Percentiles rank a stretch among this genome's conserved stretches.
Evolutionary conservation across 2,797 vertebrate genomes (phyloP).

Genomic region (Notolepis coatsorum): DNA sequence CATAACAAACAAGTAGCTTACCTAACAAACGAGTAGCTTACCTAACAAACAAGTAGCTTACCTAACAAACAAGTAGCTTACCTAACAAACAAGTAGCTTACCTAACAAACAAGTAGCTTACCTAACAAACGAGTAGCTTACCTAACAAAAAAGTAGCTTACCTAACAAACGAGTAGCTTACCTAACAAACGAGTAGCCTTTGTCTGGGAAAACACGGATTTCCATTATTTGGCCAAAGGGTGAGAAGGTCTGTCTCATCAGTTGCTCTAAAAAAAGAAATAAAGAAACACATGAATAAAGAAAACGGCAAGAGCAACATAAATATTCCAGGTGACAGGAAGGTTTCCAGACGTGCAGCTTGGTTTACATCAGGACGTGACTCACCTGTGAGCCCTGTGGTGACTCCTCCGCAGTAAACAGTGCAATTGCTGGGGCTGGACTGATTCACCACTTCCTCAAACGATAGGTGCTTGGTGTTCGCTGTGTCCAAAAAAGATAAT

Average conservation of each 20-base stretch:
- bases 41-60: no score
- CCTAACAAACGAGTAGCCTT: constrained; percentile 98
- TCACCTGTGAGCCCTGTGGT: constrained; percentile 93
- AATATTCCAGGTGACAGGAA: background rate
- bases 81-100: no score
- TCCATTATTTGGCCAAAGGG: constrained; percentile 98
- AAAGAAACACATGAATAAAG: constrained; percentile 18
- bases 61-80: no score
- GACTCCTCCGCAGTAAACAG: constrained; percentile 96
- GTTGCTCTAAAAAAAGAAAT: constrained; percentile 85
- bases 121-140: no score
- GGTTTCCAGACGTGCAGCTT: background rate
- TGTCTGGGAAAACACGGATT: constrained; percentile 96
- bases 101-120: no score
- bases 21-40: no score
- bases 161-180: no score
- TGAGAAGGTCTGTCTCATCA: constrained; percentile 98
- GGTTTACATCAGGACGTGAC: background rate
- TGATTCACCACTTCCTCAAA: constrained; percentile 97
- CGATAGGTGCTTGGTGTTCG: constrained; percentile 92
- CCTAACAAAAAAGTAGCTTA: constrained; percentile 97
- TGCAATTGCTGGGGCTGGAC: constrained; percentile 97
- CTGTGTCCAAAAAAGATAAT: constrained; percentile 55
- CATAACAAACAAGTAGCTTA: no score
- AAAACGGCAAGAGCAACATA: background rate